Percentiles rank a stretch among this genome's conserved stretches.
These are phyloP conservation scores for Carposina sasakii DNA, from an alignment of 1,140 invertebrate genomes.

Conservation along the genomic window DNA sequence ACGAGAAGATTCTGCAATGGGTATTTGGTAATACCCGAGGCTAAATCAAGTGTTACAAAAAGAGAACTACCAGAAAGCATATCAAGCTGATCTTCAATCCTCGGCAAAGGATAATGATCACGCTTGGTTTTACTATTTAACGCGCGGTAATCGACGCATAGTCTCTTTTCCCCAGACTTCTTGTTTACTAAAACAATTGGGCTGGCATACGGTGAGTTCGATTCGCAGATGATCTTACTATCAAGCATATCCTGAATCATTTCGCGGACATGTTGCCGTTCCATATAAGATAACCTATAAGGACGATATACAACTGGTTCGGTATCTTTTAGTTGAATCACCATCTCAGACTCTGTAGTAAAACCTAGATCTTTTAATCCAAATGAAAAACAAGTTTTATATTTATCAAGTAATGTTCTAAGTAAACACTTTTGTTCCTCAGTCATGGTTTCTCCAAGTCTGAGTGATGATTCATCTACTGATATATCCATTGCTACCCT, in stretches of 20 bases:
- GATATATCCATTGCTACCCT: background rate
- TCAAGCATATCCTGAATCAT: conserved; percentile 14
- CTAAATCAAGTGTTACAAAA: conserved; percentile 5
- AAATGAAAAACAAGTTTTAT: background rate
- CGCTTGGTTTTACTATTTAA: conserved; percentile 20
- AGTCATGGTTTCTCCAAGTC: background rate
- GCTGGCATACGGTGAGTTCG: conserved; percentile 13
- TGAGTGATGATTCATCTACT: background rate
- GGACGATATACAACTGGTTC: conserved; percentile 14
- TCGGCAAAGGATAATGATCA: conserved; percentile 15
- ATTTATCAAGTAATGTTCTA: background rate
- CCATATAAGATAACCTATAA: conserved; percentile 8
- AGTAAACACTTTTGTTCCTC: background rate
- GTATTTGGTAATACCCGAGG: conserved; percentile 3
- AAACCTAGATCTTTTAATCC: conserved; percentile 2
- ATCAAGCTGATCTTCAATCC: conserved; percentile 53
- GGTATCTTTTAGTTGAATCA: background rate
- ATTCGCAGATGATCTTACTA: conserved; percentile 18
- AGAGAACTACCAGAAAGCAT: conserved; percentile 26
- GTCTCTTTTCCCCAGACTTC: conserved; percentile 16
- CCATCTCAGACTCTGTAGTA: conserved; percentile 1
- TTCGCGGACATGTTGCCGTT: conserved; percentile 2
- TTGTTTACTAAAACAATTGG: conserved; percentile 18
- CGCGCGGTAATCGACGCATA: conserved; percentile 22
- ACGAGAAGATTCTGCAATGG: background rate